Percentiles rank a stretch among this genome's conserved stretches.
Evolutionary conservation across 2,113 vertebrate genomes (phyloP).

Genomic region (Paramisgurnus dabryanus): DNA sequence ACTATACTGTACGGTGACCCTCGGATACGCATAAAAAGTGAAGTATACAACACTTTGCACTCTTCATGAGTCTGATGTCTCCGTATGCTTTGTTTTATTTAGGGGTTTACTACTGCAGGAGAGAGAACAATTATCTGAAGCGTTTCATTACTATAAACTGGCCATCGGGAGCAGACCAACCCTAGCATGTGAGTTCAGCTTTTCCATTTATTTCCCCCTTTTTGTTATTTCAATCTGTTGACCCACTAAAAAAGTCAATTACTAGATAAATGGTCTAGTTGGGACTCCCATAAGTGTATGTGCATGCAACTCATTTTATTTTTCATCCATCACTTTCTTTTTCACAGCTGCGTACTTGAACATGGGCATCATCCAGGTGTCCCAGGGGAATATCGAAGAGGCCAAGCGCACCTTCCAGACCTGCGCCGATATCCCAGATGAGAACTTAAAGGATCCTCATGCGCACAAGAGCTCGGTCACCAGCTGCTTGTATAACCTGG

Average conservation of each 20-base stretch:
- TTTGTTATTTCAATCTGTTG: not conserved
- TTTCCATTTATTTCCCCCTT: not conserved
- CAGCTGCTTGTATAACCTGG: conserved; percentile 97
- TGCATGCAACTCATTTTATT: too few relatives aligned
- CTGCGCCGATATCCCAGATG: conserved; percentile 96
- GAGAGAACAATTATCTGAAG: conserved; percentile 92
- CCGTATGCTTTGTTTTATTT: conserved; percentile 47
- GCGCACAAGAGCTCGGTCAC: conserved; percentile 97
- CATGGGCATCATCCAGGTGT: conserved; percentile 97
- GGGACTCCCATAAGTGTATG: not conserved
- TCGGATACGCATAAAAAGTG: not conserved
- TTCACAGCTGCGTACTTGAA: conserved; percentile 95
- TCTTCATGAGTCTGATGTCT: not conserved
- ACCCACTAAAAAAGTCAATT: not conserved
- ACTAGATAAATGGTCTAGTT: not conserved
- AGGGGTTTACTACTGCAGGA: conserved; percentile 97
- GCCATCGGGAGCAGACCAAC: conserved; percentile 96
- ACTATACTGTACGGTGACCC: too few relatives aligned
- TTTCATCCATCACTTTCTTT: not conserved
- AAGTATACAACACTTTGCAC: not conserved
- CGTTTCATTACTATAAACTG: conserved; percentile 97
- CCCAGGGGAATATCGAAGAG: conserved; percentile 91
- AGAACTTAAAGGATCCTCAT: conserved; percentile 98
- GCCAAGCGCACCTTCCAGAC: conserved; percentile 91
- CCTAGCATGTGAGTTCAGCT: conserved; percentile 92